Conservation (phyloP, 2,888 invertebrate genomes). For the Scaptomyza caliginosa region DNA sequence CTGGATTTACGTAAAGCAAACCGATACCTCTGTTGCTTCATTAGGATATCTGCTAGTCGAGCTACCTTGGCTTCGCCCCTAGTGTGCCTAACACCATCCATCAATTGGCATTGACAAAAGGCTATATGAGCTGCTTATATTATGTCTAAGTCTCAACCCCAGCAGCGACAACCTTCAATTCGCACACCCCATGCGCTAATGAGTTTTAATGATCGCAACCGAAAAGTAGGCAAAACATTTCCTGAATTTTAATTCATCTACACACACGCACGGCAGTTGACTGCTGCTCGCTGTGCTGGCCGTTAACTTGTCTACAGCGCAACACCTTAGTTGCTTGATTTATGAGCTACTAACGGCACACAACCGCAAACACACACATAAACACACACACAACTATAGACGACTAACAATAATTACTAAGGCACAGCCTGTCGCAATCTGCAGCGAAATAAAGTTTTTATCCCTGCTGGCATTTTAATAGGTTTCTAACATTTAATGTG, state of each 20-base stretch:
- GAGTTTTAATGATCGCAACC: constrained; percentile 61
- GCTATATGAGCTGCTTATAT: constrained; percentile 10
- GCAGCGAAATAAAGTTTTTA: constrained; percentile 53
- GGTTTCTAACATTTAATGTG: constrained; percentile 62
- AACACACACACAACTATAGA: background rate
- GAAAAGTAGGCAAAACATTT: constrained; percentile 69
- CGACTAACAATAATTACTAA: constrained; percentile 6
- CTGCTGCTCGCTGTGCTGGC: constrained; percentile 26
- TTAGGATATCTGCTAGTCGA: constrained; percentile 22
- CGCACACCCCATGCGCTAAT: constrained; percentile 39
- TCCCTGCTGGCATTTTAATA: constrained; percentile 56
- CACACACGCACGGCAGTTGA: constrained; percentile 45
- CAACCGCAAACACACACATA: constrained; percentile 18
- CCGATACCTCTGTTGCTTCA: background rate
- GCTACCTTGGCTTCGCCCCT: too few species aligned
- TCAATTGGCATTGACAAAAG: constrained; percentile 40
- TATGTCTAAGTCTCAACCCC: background rate
- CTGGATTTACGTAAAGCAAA: too few species aligned
- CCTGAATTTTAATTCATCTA: constrained; percentile 63
- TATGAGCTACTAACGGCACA: constrained; percentile 49
- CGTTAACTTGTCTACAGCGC: constrained; percentile 66
- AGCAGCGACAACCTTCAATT: background rate
- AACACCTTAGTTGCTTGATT: constrained; percentile 69
- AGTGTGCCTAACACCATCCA: constrained; percentile 24
- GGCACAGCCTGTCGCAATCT: constrained; percentile 57